A percentile compares a stretch with the other conserved stretches of the same genome.
Conservation (phyloP, 2,888 invertebrate species). For the Sarcophaga variegata region DNA sequence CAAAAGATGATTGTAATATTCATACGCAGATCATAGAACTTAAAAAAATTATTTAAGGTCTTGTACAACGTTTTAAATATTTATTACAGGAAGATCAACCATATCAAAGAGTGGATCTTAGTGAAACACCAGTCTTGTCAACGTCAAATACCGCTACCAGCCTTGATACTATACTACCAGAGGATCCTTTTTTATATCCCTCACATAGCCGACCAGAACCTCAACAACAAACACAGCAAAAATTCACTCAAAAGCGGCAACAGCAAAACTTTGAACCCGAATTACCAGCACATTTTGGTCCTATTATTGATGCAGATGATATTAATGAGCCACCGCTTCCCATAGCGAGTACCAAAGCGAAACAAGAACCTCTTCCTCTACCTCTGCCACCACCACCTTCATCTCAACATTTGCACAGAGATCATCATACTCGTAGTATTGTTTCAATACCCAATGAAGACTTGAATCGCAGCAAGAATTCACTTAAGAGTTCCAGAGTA, state of each 20-base stretch:
- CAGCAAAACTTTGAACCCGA: slow-evolving; percentile 74
- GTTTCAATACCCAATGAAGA: slow-evolving; percentile 74
- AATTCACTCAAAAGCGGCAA: slow-evolving; percentile 61
- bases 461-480: slow-evolving; percentile 79
- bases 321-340: slow-evolving; percentile 74
- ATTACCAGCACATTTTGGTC: slow-evolving; percentile 78
- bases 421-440: slow-evolving; percentile 78
- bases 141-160: slow-evolving; percentile 85
- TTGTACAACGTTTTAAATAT: neutral
- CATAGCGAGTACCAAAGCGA: slow-evolving; percentile 68
- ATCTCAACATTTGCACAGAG: slow-evolving; percentile 76
- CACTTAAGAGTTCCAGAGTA: slow-evolving; percentile 81
- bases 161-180: slow-evolving; percentile 82
- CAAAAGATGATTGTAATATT: slow-evolving; percentile 38
- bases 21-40: slow-evolving; percentile 27
- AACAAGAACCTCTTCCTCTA: slow-evolving; percentile 75
- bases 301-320: slow-evolving; percentile 74
- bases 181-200: slow-evolving; percentile 80
- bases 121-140: slow-evolving; percentile 82
- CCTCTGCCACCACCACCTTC: slow-evolving; percentile 79
- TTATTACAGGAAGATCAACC: slow-evolving; percentile 77
- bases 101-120: slow-evolving; percentile 79
- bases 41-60: slow-evolving; percentile 2
- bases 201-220: slow-evolving; percentile 67
- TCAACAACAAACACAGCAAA: slow-evolving; percentile 68